Conservation (phyloP, 2,797 vertebrate genomes). For the Schizopygopsis malacanthus region DNA sequence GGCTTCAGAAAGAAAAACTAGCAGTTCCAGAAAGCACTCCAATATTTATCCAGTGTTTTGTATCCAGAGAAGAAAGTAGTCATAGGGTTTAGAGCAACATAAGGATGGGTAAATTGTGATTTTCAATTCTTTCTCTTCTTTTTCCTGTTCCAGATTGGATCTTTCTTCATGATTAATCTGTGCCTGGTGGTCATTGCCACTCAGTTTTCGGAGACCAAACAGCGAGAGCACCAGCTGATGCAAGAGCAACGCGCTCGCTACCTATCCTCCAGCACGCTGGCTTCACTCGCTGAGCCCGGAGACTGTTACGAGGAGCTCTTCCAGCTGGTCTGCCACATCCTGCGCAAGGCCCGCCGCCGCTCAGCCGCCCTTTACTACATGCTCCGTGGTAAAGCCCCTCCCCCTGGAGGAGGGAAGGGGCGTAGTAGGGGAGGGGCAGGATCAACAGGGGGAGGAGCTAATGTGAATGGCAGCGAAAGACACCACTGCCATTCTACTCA, state of each 20-base stretch:
- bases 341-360: slow-evolving; percentile 93
- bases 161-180: slow-evolving; percentile 99
- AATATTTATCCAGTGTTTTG: not conserved
- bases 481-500: slow-evolving; percentile 64
- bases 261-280: slow-evolving; percentile 92
- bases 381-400: slow-evolving; percentile 78
- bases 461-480: slow-evolving; percentile 63
- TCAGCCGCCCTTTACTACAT: slow-evolving; percentile 89
- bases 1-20: not conserved
- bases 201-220: slow-evolving; percentile 97
- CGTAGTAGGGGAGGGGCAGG: slow-evolving; percentile 61
- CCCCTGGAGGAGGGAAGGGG: slow-evolving; percentile 64
- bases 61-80: not conserved
- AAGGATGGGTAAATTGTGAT: not conserved
- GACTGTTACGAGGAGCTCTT: slow-evolving; percentile 98
- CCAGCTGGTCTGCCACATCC: slow-evolving; percentile 92
- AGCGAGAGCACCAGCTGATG: slow-evolving; percentile 97
- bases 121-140: not conserved
- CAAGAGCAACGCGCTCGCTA: slow-evolving; percentile 91
- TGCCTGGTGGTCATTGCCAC: slow-evolving; percentile 96
- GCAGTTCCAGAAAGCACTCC: not conserved
- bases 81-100: not conserved
- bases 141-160: slow-evolving; percentile 85
- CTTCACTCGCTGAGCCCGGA: slow-evolving; percentile 91
- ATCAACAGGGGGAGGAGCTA: slow-evolving; percentile 51